phyloP scores from a whole-genome alignment of 2,888 invertebrate genomes.

The Erebia epiphron region DNA sequence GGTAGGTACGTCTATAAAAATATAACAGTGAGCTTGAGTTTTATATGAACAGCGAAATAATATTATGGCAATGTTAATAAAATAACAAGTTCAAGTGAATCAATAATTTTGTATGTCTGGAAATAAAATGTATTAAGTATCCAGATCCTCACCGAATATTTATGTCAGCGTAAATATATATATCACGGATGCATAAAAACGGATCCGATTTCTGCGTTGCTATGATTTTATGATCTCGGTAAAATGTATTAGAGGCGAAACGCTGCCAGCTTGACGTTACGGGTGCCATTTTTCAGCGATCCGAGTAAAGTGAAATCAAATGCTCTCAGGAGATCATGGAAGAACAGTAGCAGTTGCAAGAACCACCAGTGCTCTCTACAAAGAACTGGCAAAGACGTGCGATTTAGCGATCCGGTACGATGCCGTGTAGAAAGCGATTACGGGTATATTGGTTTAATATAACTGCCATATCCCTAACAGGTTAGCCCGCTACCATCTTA shows the following conservation, averaged over 20 bases:
- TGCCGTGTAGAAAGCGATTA: no score
- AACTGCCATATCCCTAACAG: no score
- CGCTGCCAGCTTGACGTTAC: slow-evolving; percentile 26
- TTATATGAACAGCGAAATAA: neutral
- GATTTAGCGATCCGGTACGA: no score
- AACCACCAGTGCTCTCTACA: no score
- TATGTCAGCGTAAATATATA: slow-evolving; percentile 22
- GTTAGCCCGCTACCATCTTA: no score
- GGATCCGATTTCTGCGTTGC: slow-evolving; percentile 9
- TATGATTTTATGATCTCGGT: slow-evolving; percentile 34
- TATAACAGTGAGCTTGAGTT: neutral
- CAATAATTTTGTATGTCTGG: neutral
- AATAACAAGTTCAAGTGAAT: neutral
- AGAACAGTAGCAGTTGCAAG: no score
- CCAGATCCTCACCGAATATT: slow-evolving; percentile 5
- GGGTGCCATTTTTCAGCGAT: slow-evolving; percentile 26
- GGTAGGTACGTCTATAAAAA: neutral
- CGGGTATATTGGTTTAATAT: no score
- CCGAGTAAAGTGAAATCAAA: slow-evolving; percentile 2
- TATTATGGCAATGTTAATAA: neutral
- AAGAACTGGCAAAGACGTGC: no score
- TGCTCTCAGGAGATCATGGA: neutral
- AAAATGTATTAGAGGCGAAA: slow-evolving; percentile 33
- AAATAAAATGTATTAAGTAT: neutral
- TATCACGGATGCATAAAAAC: slow-evolving; percentile 21